Evolutionary conservation across 1,140 invertebrate species (phyloP).

Genomic region (Mylabris phalerata): DNA sequence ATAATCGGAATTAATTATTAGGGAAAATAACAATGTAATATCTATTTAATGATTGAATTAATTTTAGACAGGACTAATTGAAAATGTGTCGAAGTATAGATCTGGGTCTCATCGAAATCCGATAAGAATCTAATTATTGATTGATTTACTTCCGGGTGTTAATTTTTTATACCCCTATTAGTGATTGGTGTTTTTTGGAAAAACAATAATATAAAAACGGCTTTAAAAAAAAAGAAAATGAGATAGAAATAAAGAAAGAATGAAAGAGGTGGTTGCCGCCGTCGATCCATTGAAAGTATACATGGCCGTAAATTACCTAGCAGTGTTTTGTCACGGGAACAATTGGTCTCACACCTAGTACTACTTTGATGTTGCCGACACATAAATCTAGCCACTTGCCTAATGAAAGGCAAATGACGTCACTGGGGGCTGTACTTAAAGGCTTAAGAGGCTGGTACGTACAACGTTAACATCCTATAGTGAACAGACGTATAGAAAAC

Average conservation of each 20-base stretch:
- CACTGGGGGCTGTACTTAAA: conserved; percentile 15
- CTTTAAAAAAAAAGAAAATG: not conserved
- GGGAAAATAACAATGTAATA: not conserved
- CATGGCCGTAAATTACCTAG: conserved; percentile 40
- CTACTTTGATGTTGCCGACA: conserved; percentile 41
- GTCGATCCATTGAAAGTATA: conserved; percentile 29
- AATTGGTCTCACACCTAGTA: conserved; percentile 45
- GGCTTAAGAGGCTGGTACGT: no score
- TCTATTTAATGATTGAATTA: not conserved
- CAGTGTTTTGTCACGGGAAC: conserved; percentile 45
- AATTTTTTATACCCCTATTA: not conserved
- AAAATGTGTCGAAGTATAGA: no score
- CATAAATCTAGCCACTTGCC: conserved; percentile 44
- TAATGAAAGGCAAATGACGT: conserved; percentile 41
- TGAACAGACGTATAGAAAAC: no score
- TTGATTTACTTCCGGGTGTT: no score
- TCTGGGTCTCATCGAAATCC: no score
- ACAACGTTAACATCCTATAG: no score
- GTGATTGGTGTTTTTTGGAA: not conserved
- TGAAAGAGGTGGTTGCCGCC: not conserved
- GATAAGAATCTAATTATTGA: no score
- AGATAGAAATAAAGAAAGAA: not conserved
- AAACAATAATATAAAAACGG: not conserved
- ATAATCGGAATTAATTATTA: not conserved
- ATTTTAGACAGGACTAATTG: no score